Conservation (phyloP, 2,113 vertebrate genomes). For the Nothocercus julius region DNA sequence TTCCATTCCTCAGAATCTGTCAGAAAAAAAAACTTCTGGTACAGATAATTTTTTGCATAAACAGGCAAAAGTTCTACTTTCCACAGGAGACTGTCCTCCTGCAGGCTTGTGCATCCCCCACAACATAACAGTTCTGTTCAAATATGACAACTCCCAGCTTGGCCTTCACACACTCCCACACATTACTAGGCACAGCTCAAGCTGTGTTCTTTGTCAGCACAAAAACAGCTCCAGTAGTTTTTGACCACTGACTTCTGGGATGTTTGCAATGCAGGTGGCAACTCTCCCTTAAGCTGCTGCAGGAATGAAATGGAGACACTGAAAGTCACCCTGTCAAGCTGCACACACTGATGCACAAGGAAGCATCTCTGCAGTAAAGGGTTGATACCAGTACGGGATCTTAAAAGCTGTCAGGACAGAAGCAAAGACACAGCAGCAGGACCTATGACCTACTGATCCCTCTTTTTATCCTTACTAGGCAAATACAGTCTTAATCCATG, state of each 20-base stretch:
- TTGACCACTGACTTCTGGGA: neutral
- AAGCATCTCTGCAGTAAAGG: neutral
- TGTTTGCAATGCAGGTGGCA: neutral
- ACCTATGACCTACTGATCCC: neutral
- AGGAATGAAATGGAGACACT: neutral
- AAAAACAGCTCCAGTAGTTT: neutral
- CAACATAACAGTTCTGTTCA: neutral
- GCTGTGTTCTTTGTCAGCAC: neutral
- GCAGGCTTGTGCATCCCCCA: neutral
- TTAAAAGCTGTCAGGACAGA: neutral
- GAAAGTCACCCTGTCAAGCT: neutral
- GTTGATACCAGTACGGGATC: rapidly evolving
- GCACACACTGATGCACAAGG: neutral
- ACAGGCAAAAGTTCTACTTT: neutral
- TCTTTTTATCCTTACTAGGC: neutral
- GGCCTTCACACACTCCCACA: neutral
- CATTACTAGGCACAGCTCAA: neutral
- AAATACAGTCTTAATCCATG: neutral
- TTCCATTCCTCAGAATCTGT: neutral
- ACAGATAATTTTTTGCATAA: neutral
- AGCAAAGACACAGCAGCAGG: neutral
- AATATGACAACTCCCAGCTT: neutral
- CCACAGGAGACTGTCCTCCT: neutral
- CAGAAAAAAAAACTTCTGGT: neutral
- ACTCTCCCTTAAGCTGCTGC: neutral